Evolutionary conservation across 1,140 invertebrate species (phyloP).

Genomic region (Papilio xuthus): DNA sequence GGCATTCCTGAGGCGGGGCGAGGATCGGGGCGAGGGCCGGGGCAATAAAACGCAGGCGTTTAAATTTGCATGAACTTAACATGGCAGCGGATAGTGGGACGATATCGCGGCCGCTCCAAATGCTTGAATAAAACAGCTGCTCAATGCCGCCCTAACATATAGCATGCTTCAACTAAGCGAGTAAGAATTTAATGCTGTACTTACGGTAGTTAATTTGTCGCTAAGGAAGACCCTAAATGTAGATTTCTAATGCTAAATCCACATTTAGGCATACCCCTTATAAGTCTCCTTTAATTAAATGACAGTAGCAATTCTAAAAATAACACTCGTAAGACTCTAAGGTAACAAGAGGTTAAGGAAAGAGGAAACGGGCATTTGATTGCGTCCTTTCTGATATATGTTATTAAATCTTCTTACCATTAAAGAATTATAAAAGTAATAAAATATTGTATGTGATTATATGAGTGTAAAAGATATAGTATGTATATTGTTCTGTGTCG

Average conservation of each 20-base stretch:
- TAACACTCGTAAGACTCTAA: too few relatives aligned
- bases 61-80: constrained; percentile 39
- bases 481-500: not conserved
- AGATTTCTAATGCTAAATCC: too few relatives aligned
- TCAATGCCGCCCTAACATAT: not conserved
- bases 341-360: too few relatives aligned
- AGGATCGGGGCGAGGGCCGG: constrained; percentile 24
- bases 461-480: too few relatives aligned
- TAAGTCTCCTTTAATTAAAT: too few relatives aligned
- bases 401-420: too few relatives aligned
- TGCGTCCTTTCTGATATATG: too few relatives aligned
- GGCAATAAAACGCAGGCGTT: constrained; percentile 38
- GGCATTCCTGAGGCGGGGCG: constrained; percentile 34
- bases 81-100: constrained; percentile 14
- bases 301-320: too few relatives aligned
- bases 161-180: not conserved
- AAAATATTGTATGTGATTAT: too few relatives aligned
- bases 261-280: too few relatives aligned
- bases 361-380: too few relatives aligned
- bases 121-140: constrained; percentile 29
- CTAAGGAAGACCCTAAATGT: not conserved
- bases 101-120: constrained; percentile 25
- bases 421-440: too few relatives aligned
- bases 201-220: not conserved
- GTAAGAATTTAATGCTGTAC: not conserved